A percentile compares a stretch with the other conserved stretches of the same genome.
Evolutionary conservation across 2,797 vertebrate species (phyloP).

Genomic region (Falco cherrug): DNA sequence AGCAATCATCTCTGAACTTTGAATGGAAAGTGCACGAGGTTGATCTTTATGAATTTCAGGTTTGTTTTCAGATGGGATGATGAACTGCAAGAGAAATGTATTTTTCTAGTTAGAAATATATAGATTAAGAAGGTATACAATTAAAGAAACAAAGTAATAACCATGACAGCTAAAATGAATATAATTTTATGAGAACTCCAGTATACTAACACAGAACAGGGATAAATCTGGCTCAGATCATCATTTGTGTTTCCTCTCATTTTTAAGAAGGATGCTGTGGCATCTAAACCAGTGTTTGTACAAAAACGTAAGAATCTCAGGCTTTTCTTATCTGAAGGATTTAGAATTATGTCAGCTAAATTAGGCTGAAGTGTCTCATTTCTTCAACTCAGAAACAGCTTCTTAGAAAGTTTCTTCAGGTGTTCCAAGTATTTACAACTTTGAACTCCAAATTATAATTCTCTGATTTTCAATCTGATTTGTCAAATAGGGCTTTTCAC

Average conservation of each 20-base stretch:
- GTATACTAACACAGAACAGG: background rate
- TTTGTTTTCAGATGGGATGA: constrained; percentile 89
- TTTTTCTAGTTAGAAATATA: constrained; percentile 15
- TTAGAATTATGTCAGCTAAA: background rate
- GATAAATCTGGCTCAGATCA: background rate
- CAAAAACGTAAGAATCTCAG: background rate
- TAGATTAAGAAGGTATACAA: background rate
- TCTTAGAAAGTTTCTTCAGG: background rate
- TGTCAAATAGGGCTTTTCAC: background rate
- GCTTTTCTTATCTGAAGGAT: background rate
- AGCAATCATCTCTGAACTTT: constrained; percentile 97
- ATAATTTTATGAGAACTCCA: background rate
- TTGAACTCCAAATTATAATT: background rate
- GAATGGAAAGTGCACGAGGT: constrained; percentile 91
- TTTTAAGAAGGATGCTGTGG: background rate
- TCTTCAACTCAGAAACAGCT: constrained; percentile 12
- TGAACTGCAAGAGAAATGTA: constrained; percentile 80
- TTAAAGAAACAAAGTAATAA: background rate
- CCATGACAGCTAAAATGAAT: background rate
- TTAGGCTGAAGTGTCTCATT: background rate
- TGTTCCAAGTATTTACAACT: background rate
- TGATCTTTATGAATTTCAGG: constrained; percentile 86
- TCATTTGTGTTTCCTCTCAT: background rate
- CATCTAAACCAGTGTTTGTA: background rate
- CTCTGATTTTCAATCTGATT: background rate